Percentiles rank a stretch among this genome's conserved stretches.
Evolutionary conservation across 2,113 vertebrate genomes (phyloP).

Genomic region (Budorcas taxicolor): DNA sequence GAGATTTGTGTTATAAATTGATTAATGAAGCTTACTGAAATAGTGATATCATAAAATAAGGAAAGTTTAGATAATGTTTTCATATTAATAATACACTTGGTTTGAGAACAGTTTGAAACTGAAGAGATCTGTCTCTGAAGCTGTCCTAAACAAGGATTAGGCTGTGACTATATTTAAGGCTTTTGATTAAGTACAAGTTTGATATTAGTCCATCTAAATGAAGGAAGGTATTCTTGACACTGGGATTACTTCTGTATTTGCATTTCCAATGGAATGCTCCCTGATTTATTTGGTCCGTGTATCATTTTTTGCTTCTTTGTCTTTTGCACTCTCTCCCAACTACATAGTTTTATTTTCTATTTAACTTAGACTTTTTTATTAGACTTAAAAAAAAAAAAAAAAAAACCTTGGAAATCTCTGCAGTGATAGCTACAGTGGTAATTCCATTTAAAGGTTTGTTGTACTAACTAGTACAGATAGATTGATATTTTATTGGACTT

Average conservation of each 20-base stretch:
- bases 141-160: background rate
- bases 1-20: background rate
- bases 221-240: background rate
- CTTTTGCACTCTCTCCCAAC: background rate
- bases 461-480: background rate
- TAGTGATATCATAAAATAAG: background rate
- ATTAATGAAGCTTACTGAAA: background rate
- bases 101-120: background rate
- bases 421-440: background rate
- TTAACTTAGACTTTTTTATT: background rate
- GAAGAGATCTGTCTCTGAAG: background rate
- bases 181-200: background rate
- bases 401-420: background rate
- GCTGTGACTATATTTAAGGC: background rate
- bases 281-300: background rate
- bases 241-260: background rate
- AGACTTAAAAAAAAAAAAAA: background rate
- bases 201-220: background rate
- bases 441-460: background rate
- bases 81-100: background rate
- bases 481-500: background rate
- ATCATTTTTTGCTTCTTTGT: background rate
- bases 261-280: background rate
- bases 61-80: background rate
- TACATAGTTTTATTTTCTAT: background rate